Base-by-base conservation (phyloP, 1,140 invertebrate genomes). In the Tetramorium simillimum region DNA sequence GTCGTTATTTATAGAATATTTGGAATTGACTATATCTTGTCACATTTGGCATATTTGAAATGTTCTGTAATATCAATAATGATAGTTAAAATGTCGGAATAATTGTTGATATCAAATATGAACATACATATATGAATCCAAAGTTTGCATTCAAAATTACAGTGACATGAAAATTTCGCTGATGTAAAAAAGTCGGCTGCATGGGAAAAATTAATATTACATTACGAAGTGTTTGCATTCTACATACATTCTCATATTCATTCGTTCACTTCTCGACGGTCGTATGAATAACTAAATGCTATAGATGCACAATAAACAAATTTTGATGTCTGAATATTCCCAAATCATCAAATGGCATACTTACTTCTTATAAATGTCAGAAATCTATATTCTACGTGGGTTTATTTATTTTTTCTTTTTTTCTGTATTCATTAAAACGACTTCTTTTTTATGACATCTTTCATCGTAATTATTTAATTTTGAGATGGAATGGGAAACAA, bases 21-120 rank as follows among this genome's bases (percentile, higher is more conserved):
- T 40, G 14, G n/a, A 14, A 21, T 73, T 10, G 40, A 76, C 12
- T 72, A 60, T 21, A n/a, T 43, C n/a, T 60, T 43, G 28, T 24
- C n/a, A 16, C 33, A 65, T 24, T 40, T 69, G 18, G 14, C 21
- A 72, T 37, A 37, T 40, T 62, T 24, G 3, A 81, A 24, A 28
- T 70, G 9, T 77, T 43, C 24, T 21, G 9, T 9, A 18, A 58
- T 60, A 58, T 76, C 21, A 18, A 4, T 14, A 12, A 62, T 46
- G 16, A 46, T 16, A 75, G 10, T 63, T 21, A 37, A 78, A 63
- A 37, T 40, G 16, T 33, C 4, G 14, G 10, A 70, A 56, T 18
- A 78, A 49, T 24, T 53, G 2, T 80, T 53, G n/a, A 81, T 24
- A 3, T 78, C 37, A 60, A 76, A 33, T 43, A 65, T 12, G 43